Conservation (phyloP, 2,888 invertebrate species). For the Hololepta plana region DNA sequence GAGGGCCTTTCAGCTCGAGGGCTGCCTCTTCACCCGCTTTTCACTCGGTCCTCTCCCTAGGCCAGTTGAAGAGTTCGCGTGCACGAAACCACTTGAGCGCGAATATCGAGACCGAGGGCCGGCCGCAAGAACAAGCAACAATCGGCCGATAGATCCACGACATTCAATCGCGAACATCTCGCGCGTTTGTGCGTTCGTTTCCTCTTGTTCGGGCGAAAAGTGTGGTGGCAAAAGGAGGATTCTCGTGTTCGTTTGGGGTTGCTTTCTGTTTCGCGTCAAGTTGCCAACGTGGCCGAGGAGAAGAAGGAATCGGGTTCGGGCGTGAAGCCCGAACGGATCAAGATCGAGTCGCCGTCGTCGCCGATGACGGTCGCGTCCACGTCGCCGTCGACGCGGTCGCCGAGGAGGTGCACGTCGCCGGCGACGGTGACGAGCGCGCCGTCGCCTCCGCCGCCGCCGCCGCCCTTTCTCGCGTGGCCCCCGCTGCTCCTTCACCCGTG, state of each 20-base stretch:
- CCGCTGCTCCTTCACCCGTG: conserved; percentile 57
- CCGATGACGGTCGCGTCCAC: conserved; percentile 12
- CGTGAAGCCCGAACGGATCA: conserved; percentile 10
- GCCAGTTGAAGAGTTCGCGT: too few relatives aligned
- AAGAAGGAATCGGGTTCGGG: conserved; percentile 15
- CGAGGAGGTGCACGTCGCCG: conserved; percentile 14
- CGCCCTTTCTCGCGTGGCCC: conserved; percentile 53
- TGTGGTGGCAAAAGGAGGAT: too few relatives aligned
- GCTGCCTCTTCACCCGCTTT: too few relatives aligned
- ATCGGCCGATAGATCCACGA: too few relatives aligned
- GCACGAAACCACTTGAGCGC: too few relatives aligned
- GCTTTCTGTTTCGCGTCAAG: too few relatives aligned
- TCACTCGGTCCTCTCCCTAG: too few relatives aligned
- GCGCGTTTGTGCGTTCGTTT: not conserved
- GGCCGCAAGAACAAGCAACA: too few relatives aligned
- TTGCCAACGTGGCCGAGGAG: conserved; percentile 25
- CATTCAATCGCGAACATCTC: too few relatives aligned
- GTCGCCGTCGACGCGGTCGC: conserved; percentile 8
- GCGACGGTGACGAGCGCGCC: conserved; percentile 9
- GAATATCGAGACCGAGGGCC: too few relatives aligned
- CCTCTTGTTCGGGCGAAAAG: not conserved
- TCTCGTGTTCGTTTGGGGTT: too few relatives aligned
- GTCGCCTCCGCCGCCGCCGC: conserved; percentile 14
- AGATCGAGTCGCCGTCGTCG: conserved; percentile 8
- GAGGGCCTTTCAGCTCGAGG: too few relatives aligned